A percentile compares a stretch with the other conserved stretches of the same genome.
phyloP scores from a whole-genome alignment of 2,113 vertebrate genomes.

The Xenopus borealis region DNA sequence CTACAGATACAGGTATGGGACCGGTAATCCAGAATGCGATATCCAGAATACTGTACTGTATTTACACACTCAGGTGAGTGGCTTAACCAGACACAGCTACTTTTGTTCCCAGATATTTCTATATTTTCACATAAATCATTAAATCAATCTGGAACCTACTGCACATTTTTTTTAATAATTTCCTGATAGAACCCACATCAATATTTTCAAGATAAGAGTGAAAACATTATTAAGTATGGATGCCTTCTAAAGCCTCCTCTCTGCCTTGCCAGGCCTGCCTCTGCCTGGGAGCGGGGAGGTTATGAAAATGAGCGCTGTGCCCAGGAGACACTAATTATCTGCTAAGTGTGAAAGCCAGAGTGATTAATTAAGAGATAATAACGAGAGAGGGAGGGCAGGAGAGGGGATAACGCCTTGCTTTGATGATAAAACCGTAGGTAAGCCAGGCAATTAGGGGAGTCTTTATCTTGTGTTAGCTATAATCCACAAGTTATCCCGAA shows the following conservation, averaged over 20 bases:
- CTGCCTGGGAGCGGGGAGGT: conserved; percentile 62
- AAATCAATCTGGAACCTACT: no score
- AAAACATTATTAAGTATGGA: conserved; percentile 5
- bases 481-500: conserved; percentile 57
- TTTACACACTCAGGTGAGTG: no score
- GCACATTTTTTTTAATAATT: no score
- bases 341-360: conserved; percentile 73
- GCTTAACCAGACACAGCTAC: no score
- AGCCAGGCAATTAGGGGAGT: conserved; percentile 73
- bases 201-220: conserved; percentile 7
- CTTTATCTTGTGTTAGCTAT: conserved; percentile 63
- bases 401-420: conserved; percentile 66
- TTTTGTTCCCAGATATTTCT: no score
- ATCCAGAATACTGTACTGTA: no score
- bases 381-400: conserved; percentile 70
- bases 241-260: conserved; percentile 14
- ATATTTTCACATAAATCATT: no score
- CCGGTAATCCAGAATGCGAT: no score
- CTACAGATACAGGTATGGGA: no score
- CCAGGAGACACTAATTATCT: conserved; percentile 75
- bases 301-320: conserved; percentile 67
- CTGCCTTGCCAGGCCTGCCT: neutral
- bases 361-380: conserved; percentile 84
- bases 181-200: no score
- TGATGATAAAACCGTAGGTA: conserved; percentile 72